A percentile compares a stretch with the other conserved stretches of the same genome.
Conservation (phyloP, 1,140 invertebrate species). For the Micrasema minimum region DNA sequence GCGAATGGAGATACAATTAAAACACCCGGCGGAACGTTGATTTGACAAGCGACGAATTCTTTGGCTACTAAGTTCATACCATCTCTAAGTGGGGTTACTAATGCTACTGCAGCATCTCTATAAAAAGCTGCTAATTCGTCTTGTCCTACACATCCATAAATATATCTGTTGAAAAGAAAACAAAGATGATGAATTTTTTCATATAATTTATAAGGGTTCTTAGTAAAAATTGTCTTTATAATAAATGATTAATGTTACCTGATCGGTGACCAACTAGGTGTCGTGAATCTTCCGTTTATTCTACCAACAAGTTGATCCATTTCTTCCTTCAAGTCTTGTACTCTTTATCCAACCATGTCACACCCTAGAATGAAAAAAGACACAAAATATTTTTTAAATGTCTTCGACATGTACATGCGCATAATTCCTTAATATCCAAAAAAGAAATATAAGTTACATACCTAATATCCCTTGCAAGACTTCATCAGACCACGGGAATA, state of each 20-base stretch:
- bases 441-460: slow-evolving; percentile 55
- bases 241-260: slow-evolving; percentile 64
- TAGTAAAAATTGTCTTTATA: neutral
- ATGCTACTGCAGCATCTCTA: slow-evolving; percentile 83
- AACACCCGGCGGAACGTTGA: slow-evolving; percentile 86
- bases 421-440: no score
- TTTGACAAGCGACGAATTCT: slow-evolving; percentile 93
- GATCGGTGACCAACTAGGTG: slow-evolving; percentile 91
- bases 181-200: neutral
- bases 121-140: slow-evolving; percentile 87
- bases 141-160: slow-evolving; percentile 89
- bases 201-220: no score
- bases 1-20: slow-evolving; percentile 91
- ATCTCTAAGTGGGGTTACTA: slow-evolving; percentile 88
- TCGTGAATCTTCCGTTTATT: slow-evolving; percentile 88
- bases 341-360: slow-evolving; percentile 91
- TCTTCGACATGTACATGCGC: neutral
- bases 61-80: slow-evolving; percentile 96
- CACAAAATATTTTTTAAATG: slow-evolving; percentile 1
- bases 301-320: slow-evolving; percentile 89
- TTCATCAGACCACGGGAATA: slow-evolving; percentile 92
- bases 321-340: slow-evolving; percentile 92
- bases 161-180: slow-evolving; percentile 69
- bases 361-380: slow-evolving; percentile 70
- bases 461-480: slow-evolving; percentile 89